A percentile compares a stretch with the other conserved stretches of the same genome.
Evolutionary conservation across 2,113 vertebrate genomes (phyloP).

Genomic region (Astur gentilis): DNA sequence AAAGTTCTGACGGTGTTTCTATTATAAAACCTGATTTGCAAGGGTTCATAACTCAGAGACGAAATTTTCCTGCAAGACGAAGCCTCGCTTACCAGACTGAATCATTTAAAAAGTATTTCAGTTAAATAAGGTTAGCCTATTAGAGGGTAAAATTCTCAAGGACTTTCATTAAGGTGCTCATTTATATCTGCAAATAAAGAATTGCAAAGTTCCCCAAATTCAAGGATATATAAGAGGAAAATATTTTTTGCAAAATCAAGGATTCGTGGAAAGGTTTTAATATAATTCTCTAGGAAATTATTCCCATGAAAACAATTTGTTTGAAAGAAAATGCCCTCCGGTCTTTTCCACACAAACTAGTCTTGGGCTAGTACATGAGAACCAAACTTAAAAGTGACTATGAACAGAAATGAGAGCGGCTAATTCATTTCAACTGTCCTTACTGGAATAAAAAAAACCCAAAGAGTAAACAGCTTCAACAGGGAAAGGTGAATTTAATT

Average conservation of each 20-base stretch:
- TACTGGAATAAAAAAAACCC: conserved; percentile 4
- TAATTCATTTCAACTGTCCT: conserved; percentile 49
- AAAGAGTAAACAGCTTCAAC: not conserved
- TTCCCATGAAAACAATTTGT: conserved; percentile 64
- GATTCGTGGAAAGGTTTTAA: conserved; percentile 9
- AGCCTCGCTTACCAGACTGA: not conserved
- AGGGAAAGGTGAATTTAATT: conserved; percentile 55
- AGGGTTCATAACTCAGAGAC: conserved; percentile 73
- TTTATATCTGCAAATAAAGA: conserved; percentile 5
- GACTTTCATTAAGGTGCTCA: conserved; percentile 29
- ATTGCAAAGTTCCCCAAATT: not conserved
- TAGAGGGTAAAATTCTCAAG: conserved; percentile 54
- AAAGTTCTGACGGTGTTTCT: conserved; percentile 74
- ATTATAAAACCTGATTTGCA: conserved; percentile 72
- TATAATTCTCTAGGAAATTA: conserved; percentile 50
- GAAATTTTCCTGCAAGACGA: conserved; percentile 60
- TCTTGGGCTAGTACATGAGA: conserved; percentile 32
- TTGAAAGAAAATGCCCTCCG: conserved; percentile 38
- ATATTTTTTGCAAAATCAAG: not conserved
- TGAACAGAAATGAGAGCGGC: not conserved
- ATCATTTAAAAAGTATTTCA: conserved; percentile 18
- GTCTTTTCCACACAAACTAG: conserved; percentile 44
- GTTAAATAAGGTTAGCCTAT: conserved; percentile 31
- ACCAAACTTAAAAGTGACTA: conserved; percentile 48
- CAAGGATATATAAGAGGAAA: not conserved